These are phyloP conservation scores for Coregonus sp. DNA, from an alignment of 2,797 vertebrate species.

Conservation along the genomic window DNA sequence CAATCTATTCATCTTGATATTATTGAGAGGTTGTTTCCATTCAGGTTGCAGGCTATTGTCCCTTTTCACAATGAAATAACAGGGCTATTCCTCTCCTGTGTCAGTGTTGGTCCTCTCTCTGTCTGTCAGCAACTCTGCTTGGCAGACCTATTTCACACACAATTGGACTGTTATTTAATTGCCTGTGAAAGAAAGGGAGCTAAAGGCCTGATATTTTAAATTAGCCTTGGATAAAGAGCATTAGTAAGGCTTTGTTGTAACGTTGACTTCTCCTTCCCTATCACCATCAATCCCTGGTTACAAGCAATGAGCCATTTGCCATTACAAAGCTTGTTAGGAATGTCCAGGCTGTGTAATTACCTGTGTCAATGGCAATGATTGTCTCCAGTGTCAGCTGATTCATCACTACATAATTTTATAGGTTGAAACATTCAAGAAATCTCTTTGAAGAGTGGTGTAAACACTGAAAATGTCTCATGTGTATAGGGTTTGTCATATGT, in stretches of 20 bases:
- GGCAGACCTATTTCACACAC: slow-evolving; percentile 69
- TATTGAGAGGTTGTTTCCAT: slow-evolving; percentile 7
- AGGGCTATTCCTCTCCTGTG: background rate
- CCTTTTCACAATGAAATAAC: background rate
- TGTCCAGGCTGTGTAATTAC: slow-evolving; percentile 77
- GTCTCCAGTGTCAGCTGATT: slow-evolving; percentile 66
- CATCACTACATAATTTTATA: slow-evolving; percentile 63
- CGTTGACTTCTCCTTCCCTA: slow-evolving; percentile 66
- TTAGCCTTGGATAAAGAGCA: slow-evolving; percentile 66
- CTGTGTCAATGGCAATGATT: slow-evolving; percentile 72
- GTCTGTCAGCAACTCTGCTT: slow-evolving; percentile 45
- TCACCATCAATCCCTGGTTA: slow-evolving; percentile 69
- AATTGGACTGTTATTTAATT: slow-evolving; percentile 71
- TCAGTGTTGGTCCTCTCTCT: slow-evolving; percentile 8
- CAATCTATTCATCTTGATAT: background rate
- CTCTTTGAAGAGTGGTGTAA: slow-evolving; percentile 22
- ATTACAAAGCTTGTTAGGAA: slow-evolving; percentile 76
- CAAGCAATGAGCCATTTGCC: slow-evolving; percentile 72
- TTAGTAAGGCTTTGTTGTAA: slow-evolving; percentile 69
- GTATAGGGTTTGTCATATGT: background rate
- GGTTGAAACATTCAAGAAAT: slow-evolving; percentile 40
- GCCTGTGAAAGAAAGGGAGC: slow-evolving; percentile 63
- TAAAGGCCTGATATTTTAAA: slow-evolving; percentile 67
- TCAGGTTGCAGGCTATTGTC: background rate
- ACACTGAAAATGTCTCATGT: background rate